phyloP scores from a whole-genome alignment of 1,140 invertebrate species.

The Polypedilum vanderplanki region DNA sequence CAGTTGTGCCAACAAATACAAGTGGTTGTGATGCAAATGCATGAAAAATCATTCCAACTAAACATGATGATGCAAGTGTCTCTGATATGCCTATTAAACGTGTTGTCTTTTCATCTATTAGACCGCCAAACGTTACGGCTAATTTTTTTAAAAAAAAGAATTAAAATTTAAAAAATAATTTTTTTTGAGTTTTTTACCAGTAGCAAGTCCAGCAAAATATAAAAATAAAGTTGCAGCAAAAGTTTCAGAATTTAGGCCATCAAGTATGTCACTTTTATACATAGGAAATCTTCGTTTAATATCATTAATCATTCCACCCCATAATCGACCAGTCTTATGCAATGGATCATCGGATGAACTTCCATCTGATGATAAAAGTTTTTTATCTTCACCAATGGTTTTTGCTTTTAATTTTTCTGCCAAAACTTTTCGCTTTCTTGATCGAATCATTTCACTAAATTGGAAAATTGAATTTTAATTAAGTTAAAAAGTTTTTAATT shows the following conservation, averaged over 20 bases:
- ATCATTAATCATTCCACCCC: conserved; percentile 60
- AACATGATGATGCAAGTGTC: conserved; percentile 63
- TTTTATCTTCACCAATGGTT: neutral
- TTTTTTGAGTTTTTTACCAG: too few species aligned
- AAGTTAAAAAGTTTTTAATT: neutral
- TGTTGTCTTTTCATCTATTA: conserved; percentile 83
- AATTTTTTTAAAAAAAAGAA: too few species aligned
- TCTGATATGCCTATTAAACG: conserved; percentile 83
- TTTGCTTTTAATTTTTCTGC: neutral
- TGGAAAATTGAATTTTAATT: neutral
- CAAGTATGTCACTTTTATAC: conserved; percentile 74
- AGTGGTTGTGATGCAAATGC: conserved; percentile 40
- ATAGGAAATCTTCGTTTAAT: conserved; percentile 73
- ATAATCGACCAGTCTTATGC: neutral
- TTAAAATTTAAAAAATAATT: too few species aligned
- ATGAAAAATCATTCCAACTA: conserved; percentile 73
- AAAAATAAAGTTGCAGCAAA: conserved; percentile 82
- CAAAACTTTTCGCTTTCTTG: neutral
- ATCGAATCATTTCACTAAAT: neutral
- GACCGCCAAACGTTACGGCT: conserved; percentile 85
- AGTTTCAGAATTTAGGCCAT: conserved; percentile 76
- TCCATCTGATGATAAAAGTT: neutral
- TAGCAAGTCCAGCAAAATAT: conserved; percentile 85
- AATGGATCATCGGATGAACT: neutral
- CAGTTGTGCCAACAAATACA: conserved; percentile 80